Conservation (phyloP, 37 sponge, comb jelly and placozoan species). For the Hormiphora californensis region DNA sequence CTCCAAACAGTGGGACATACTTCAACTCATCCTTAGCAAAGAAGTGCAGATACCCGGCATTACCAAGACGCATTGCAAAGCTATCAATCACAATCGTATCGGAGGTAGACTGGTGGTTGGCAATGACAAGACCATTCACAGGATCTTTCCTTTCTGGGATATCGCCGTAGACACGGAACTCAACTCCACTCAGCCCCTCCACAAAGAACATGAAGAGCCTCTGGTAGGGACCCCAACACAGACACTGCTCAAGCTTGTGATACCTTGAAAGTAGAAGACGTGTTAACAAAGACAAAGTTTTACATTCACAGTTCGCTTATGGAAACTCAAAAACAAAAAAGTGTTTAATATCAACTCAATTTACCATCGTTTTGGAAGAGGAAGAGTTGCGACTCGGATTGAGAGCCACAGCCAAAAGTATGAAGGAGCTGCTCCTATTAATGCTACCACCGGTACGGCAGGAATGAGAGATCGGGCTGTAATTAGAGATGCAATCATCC, state of each 20-base stretch:
- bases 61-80: slow-evolving; percentile 49
- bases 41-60: slow-evolving; percentile 48
- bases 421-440: slow-evolving; percentile 9
- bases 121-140: neutral
- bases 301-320: neutral
- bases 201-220: slow-evolving; percentile 37
- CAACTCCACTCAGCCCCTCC: slow-evolving; percentile 45
- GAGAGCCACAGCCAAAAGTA: slow-evolving; percentile 52
- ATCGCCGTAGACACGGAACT: slow-evolving; percentile 27
- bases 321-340: neutral
- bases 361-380: slow-evolving; percentile 4
- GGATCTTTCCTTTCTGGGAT: slow-evolving; percentile 8
- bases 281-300: neutral
- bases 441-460: neutral
- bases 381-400: neutral
- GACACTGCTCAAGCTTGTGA: slow-evolving; percentile 32
- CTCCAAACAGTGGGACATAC: slow-evolving; percentile 36
- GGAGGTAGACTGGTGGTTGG: slow-evolving; percentile 15
- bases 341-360: neutral
- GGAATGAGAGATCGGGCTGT: neutral
- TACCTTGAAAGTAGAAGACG: neutral
- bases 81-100: slow-evolving; percentile 35
- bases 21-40: slow-evolving; percentile 30
- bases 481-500: neutral
- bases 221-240: slow-evolving; percentile 49